Evolutionary conservation across 1,140 invertebrate genomes (phyloP).

Genomic region (Aleiodes sp.): DNA sequence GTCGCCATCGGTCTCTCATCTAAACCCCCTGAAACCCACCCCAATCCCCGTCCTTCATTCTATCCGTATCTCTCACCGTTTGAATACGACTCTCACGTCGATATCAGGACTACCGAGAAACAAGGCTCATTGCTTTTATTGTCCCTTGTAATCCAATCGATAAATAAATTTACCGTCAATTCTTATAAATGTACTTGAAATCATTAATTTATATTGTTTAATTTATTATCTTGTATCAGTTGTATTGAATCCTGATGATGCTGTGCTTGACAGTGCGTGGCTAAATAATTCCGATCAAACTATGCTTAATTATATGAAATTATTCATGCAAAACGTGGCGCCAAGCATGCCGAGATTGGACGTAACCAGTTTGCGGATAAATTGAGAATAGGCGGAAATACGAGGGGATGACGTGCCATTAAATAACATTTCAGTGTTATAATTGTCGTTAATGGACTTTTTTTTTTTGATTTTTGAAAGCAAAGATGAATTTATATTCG

Average conservation of each 20-base stretch:
- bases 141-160: neutral
- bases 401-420: neutral
- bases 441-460: neutral
- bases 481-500: too few species aligned
- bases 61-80: neutral
- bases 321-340: conserved; percentile 15
- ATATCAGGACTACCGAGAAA: conserved; percentile 5
- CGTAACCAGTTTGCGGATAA: neutral
- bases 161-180: neutral
- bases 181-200: too few species aligned
- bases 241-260: conserved; percentile 12
- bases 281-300: conserved; percentile 17
- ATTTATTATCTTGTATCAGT: too few species aligned
- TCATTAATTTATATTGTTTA: too few species aligned
- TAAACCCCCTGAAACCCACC: too few species aligned
- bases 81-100: neutral
- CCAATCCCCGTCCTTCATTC: too few species aligned
- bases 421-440: neutral
- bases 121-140: conserved; percentile 1
- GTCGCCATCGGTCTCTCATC: conserved; percentile 12
- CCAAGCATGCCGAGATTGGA: neutral
- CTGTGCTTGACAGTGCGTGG: neutral
- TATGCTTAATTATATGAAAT: conserved; percentile 18
- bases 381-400: conserved; percentile 3
- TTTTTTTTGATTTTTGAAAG: too few species aligned